A percentile compares a stretch with the other conserved stretches of the same genome.
Evolutionary conservation across 2,797 vertebrate species (phyloP).

Genomic region (Gymnodraco acuticeps): DNA sequence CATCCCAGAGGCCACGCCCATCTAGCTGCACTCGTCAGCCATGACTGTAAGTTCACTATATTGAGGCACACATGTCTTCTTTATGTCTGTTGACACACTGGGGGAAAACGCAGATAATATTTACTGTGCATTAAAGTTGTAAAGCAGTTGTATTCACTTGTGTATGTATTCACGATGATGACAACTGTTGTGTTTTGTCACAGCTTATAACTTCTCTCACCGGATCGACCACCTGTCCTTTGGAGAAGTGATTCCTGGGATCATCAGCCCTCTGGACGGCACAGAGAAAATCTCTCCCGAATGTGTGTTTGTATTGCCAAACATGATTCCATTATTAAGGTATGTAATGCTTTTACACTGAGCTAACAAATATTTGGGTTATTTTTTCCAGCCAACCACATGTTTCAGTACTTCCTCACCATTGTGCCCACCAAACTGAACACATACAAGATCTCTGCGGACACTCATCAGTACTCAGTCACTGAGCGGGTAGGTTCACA

Average conservation of each 20-base stretch:
- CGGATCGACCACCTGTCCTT: constrained; percentile 98
- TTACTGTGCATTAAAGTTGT: neutral
- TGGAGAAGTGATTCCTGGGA: constrained; percentile 93
- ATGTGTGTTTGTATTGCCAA: constrained; percentile 81
- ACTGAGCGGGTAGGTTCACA: constrained; percentile 81
- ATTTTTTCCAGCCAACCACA: constrained; percentile 91
- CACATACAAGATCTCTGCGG: constrained; percentile 90
- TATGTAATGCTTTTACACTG: neutral
- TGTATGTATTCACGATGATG: neutral
- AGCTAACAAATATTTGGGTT: neutral
- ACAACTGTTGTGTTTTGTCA: constrained; percentile 45
- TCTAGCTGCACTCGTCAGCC: constrained; percentile 95
- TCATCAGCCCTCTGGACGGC: constrained; percentile 96
- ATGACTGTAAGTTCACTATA: constrained; percentile 90
- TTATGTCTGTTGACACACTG: neutral
- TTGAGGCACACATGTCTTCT: neutral
- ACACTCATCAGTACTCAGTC: constrained; percentile 86
- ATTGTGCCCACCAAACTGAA: constrained; percentile 98
- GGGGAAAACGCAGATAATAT: neutral
- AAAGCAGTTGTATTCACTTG: neutral
- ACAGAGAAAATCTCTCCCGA: constrained; percentile 95
- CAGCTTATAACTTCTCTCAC: constrained; percentile 98
- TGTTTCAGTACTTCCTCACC: constrained; percentile 99
- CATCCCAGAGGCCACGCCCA: constrained; percentile 97
- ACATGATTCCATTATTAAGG: neutral